Evolutionary conservation across 2,797 vertebrate genomes (phyloP), one percentile per base, ranked within the genome.

Genomic region (Sandelia bainsii): DNA sequence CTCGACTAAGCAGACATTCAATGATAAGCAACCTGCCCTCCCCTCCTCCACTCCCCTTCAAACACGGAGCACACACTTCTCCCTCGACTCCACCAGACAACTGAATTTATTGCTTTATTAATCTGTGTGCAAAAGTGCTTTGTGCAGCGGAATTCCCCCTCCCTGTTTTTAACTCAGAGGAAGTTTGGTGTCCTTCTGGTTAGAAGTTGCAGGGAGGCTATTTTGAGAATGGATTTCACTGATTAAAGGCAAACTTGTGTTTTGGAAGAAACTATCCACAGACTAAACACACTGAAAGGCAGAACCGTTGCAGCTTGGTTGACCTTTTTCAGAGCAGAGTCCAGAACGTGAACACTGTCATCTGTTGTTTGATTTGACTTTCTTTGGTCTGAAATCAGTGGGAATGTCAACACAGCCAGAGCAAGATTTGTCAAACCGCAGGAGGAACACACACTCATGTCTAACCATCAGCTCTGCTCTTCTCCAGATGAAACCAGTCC

Each of bases 401-500:
- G 37, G 34, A 48, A 39, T 49, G 45, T 72, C 4, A 75, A 19
- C 19, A 50, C 37, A 49, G 64, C 27, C 13, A 27, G 19, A 40
- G 6, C 8, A 0, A 22, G 29, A 29, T 59, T n/a, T 62, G 23
- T 51, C 44, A 27, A 50, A 67, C 8, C 22, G 8, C 32, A 29
- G 9, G 62, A 44, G 59, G 10, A 32, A 40, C 14, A 54, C 59
- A 46, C 56, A 19, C 37, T 37, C 46, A n/a, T 13, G 44, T 34
- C 29, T 25, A 39, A 56, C 13, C 48, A 54, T 75, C 25, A 8
- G 14, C 29, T 46, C 8, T 64, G 6, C 54, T 68, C 7, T 64
- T 51, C 51, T 77, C 51, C 89, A 99, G 98, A 99, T 95, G 98
- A 99, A 91, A 98, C 95, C 82, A 98, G 95, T 88, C 97, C 96